These are phyloP conservation scores for Channa maculata DNA, from an alignment of 2,113 vertebrate genomes.

Conservation along the genomic window DNA sequence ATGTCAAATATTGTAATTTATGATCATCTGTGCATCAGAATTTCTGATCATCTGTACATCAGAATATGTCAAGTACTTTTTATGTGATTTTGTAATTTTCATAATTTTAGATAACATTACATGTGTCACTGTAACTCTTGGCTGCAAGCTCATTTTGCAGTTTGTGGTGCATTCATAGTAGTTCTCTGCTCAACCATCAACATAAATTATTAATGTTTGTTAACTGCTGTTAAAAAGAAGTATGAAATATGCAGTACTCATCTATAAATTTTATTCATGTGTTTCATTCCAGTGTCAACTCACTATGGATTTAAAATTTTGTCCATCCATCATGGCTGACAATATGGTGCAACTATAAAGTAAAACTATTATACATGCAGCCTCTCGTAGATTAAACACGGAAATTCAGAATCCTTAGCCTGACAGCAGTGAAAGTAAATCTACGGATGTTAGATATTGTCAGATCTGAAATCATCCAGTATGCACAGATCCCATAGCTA, in stretches of 20 bases:
- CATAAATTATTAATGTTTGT: conserved; percentile 90
- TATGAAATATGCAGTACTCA: conserved; percentile 57
- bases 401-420: conserved; percentile 35
- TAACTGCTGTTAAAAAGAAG: conserved; percentile 74
- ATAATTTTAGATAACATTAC: conserved; percentile 79
- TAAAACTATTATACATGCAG: conserved; percentile 47
- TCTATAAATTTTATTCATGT: conserved; percentile 63
- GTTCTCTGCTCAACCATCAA: conserved; percentile 85
- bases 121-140: conserved; percentile 43
- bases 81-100: not conserved
- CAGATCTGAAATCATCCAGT: conserved; percentile 55
- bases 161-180: conserved; percentile 87
- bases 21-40: too few species aligned
- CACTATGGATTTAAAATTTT: conserved; percentile 59
- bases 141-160: conserved; percentile 70
- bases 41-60: conserved; percentile 68
- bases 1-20: too few species aligned
- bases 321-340: conserved; percentile 58
- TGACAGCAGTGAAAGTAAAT: conserved; percentile 52
- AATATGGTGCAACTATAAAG: conserved; percentile 39
- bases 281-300: conserved; percentile 56
- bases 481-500: conserved; percentile 46
- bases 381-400: conserved; percentile 43
- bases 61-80: conserved; percentile 26
- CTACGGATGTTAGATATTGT: conserved; percentile 45